phyloP scores from a whole-genome alignment of 2,113 vertebrate species.

The Chlamydotis undulata region DNA sequence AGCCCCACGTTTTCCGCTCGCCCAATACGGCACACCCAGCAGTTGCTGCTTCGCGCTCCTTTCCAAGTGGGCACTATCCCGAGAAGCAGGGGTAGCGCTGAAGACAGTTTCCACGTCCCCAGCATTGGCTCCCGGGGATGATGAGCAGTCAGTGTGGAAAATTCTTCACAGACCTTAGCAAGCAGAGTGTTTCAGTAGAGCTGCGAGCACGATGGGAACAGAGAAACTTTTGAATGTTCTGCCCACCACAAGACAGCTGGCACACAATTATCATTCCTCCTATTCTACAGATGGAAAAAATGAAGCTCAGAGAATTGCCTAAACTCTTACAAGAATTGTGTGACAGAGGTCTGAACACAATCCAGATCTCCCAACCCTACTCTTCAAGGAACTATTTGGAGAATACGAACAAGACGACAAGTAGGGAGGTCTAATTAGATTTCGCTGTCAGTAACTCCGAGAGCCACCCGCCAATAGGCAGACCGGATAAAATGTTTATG shows the following conservation, averaged over 20 bases:
- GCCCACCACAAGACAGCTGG: slow-evolving; percentile 54
- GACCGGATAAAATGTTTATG: not conserved
- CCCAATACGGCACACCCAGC: not conserved
- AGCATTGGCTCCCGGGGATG: not conserved
- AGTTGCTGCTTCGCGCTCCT: not conserved
- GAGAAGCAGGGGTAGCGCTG: not conserved
- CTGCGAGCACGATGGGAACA: not conserved
- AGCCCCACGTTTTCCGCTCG: not conserved
- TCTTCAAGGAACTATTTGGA: slow-evolving; percentile 9
- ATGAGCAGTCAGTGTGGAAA: slow-evolving; percentile 13
- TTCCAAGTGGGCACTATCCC: not conserved
- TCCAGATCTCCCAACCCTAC: not conserved
- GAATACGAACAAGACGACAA: not conserved
- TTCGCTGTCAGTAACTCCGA: not conserved
- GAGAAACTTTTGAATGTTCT: slow-evolving; percentile 41
- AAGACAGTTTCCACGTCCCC: not conserved
- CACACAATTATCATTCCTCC: slow-evolving; percentile 29
- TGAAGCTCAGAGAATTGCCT: slow-evolving; percentile 26
- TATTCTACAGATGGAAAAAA: slow-evolving; percentile 37
- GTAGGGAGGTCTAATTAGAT: not conserved
- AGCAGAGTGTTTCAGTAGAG: not conserved
- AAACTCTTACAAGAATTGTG: slow-evolving; percentile 8
- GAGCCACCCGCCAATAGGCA: not conserved
- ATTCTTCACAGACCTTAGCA: slow-evolving; percentile 32
- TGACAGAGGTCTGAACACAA: slow-evolving; percentile 33